Evolutionary conservation across 92 coral and sea anemone genomes (phyloP).

Genomic region (Parazoanthus darwini): DNA sequence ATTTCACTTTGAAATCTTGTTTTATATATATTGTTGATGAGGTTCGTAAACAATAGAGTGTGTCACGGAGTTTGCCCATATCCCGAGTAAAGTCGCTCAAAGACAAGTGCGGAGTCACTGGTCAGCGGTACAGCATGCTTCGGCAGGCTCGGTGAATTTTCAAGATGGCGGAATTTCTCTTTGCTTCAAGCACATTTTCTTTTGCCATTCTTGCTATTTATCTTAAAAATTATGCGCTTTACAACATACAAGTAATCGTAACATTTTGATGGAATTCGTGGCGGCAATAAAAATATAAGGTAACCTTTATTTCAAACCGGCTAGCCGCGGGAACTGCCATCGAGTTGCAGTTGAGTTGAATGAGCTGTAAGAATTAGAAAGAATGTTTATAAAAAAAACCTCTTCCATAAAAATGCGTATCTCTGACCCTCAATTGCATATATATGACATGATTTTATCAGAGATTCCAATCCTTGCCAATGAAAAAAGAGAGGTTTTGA

Average conservation of each 20-base stretch:
- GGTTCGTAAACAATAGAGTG: no score
- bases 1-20: no score
- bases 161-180: background rate
- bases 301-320: background rate
- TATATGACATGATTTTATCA: no score
- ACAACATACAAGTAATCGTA: constrained; percentile 1
- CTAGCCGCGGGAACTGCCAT: background rate
- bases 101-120: no score
- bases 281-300: background rate
- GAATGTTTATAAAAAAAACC: background rate
- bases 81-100: no score
- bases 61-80: no score
- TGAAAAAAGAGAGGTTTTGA: no score
- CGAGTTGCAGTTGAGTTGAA: background rate
- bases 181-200: background rate
- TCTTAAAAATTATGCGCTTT: background rate
- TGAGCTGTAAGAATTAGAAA: background rate
- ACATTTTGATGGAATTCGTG: background rate
- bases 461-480: no score
- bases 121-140: no score
- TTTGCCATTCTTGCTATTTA: constrained; percentile 5
- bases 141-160: background rate
- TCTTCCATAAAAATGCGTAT: no score
- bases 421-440: no score
- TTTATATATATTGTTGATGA: no score